Base-by-base conservation (phyloP, 2,113 vertebrate genomes). In the Merops nubicus region DNA sequence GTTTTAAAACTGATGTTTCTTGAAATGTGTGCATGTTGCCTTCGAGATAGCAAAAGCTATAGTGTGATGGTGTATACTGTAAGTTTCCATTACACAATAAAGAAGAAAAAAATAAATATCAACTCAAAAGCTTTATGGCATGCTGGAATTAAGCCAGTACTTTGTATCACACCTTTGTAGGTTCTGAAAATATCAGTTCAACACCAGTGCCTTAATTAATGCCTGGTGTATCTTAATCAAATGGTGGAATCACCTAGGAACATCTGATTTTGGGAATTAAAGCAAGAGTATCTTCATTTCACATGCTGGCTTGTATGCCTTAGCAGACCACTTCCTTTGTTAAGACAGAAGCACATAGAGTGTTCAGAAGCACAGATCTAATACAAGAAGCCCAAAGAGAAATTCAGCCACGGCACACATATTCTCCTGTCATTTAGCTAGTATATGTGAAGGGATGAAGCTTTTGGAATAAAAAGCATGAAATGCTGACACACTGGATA, bases 61-160 rank as follows among this genome's bases (percentile, higher is more conserved):
- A 2, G 0, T 62, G 28, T 25, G 29, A 47, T 2, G 40, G 3
- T 1, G 11, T 36, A n/a, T 40, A 34, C 7, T 54, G 5, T 18
- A 59, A 54, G 9, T 74, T 67, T 54, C 45, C 19, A 34, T 50
- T 36, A 48, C 22, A 38, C 9, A 57, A 23, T 20, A 65, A 0
- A 59, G 34, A 18, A 69, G 72, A 68, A 62, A 33, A n/a, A 72
- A 33, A 40, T n/a, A 8, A 9, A 4, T 1, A 2, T 6, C 19
- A 80, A 62, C 40, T 43, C 45, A 15, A 3, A 2, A 51, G 14
- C 38, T 80, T 77, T 33, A 57, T 4, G n/a, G 10, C 9, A 33
- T 5, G 6, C 40, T 81, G 63, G 25, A 72, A 67, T 9, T 54
- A 67, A 87, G 47, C 17, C 40, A 89, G 23, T 26, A 63, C 11